Base-by-base conservation (phyloP, 1,140 invertebrate genomes). In the Drosophila novamexicana region DNA sequence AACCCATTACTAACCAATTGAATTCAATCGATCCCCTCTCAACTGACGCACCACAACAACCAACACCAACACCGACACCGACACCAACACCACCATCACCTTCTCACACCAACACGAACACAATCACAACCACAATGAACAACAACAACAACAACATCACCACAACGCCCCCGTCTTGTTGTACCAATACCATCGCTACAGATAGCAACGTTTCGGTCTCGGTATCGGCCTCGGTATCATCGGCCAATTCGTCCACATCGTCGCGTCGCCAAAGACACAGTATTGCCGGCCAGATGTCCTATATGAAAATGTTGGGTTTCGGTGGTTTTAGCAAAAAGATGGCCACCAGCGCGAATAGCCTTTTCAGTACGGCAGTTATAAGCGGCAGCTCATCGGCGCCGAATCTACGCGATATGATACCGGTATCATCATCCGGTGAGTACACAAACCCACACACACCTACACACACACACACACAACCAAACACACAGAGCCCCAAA, bases 331-430 rank as follows among this genome's bases (percentile, higher is more conserved):
- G 93, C 80, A 96, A 95, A 93, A 96, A 96, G 93, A 93, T 96
- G 84, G 93, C 94, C 50, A 95, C 94, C 59, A 96, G 96, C 63
- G 94, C 96, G 6, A 96, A 95, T 90, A 96, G 96, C 78, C 94
- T 98, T 62, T 98, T 98, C 94, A 97, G 96, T 90, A 98, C 97
- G 36, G 97, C 97, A 37, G 97, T 98, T 79, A 98, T 98, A 92
- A 97, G 96, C 86, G 97, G 97, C 36, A 97, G 97, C 72, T 97
- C 96, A 59, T 97, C 96, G 76, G 97, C 97, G 36, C 97, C 97
- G 36, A 97, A 98, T 93, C 94, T 98, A 39, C 95, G 97, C 79
- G 96, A 97, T 92, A 96, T 97, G 95, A 96, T 97, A 76, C 95
- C 96, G 10, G 94, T 95, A 4, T 95, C 95, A 64, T 94, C 94